Evolutionary conservation across 2,113 vertebrate species (phyloP).

Genomic region (Nymphicus hollandicus): DNA sequence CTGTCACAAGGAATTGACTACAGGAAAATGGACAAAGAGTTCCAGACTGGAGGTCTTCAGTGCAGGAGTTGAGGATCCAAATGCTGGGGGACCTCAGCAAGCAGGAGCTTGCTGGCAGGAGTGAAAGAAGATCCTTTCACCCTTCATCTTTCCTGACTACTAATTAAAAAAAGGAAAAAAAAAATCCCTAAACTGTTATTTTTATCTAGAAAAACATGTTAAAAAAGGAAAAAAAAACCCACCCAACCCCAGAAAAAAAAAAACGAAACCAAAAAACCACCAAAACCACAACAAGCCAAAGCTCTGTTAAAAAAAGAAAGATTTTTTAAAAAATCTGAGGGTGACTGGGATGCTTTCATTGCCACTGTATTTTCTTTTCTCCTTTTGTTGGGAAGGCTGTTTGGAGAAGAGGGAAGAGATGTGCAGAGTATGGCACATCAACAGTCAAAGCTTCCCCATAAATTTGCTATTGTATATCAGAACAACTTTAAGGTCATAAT

Average conservation of each 20-base stretch:
- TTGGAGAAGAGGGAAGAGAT: not conserved
- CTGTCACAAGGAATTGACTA: not conserved
- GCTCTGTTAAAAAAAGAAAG: not conserved
- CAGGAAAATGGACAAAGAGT: not conserved
- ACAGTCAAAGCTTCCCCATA: not conserved
- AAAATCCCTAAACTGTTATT: not conserved
- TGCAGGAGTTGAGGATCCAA: not conserved
- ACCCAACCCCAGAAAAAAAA: no score
- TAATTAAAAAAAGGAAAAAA: not conserved
- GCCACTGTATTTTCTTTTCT: not conserved
- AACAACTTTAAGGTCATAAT: not conserved
- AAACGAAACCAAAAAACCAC: no score
- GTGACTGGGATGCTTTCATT: not conserved
- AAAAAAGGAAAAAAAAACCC: not conserved
- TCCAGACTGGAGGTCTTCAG: not conserved
- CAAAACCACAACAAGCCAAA: not conserved
- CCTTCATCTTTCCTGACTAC: not conserved
- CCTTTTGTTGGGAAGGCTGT: not conserved
- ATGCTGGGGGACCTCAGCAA: not conserved
- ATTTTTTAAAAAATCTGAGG: fast-evolving
- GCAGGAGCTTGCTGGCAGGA: not conserved
- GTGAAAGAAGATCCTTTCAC: not conserved
- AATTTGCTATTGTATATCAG: not conserved
- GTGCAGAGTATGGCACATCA: not conserved
- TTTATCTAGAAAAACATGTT: not conserved